Evolutionary conservation across 2,888 invertebrate genomes (phyloP), one percentile per base, ranked within the genome.

Genomic region (Caenorhabditis sinica): DNA sequence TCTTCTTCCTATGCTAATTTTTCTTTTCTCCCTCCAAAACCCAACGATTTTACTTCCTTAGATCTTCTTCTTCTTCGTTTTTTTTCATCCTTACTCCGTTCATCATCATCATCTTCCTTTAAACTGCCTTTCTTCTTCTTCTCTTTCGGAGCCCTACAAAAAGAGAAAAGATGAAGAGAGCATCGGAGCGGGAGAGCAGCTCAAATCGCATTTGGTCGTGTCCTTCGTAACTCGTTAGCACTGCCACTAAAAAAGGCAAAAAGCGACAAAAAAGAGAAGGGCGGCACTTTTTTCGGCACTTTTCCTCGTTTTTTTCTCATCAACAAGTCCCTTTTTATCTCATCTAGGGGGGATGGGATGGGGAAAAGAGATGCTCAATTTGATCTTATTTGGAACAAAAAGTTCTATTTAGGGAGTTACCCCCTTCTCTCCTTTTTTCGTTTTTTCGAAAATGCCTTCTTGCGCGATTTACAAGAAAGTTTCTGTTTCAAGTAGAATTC

Each of bases 121-220:
- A 69, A 69, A 69, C 56, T 53, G 56, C 69, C 69, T 43, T 68
- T 33, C 8, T n/a, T n/a, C 8, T 33, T 33, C 40, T 40, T 13
- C 13, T 11, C 13, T 40, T 13, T 68, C 65, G 45, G 15, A 56
- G 28, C 25, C n/a, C n/a, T n/a, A n/a, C n/a, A n/a, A n/a, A n/a
- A 53, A 45, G 49, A 53, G 49, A 33, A 76, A 36, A 77, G 77
- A 77, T 77, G 77, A 77, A 77, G 69, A 77, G 77, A 77, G 77
- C 77, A 77, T 77, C 77, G 61, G 77, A 71, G 77, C 77, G 69
- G 69, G 33, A 30, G 17, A 53, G 53, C 56, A 56, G 69, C 77
- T 77, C 77, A 77, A 77, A 77, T 77, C 77, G 77, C 77, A 77
- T 77, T 77, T 77, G 77, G 61, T 40, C 13, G 66, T 63, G 30